Percentiles rank a stretch among this genome's conserved stretches.
phyloP scores from a whole-genome alignment of 2,888 invertebrate genomes.

The Gandaritis pyraliata region DNA sequence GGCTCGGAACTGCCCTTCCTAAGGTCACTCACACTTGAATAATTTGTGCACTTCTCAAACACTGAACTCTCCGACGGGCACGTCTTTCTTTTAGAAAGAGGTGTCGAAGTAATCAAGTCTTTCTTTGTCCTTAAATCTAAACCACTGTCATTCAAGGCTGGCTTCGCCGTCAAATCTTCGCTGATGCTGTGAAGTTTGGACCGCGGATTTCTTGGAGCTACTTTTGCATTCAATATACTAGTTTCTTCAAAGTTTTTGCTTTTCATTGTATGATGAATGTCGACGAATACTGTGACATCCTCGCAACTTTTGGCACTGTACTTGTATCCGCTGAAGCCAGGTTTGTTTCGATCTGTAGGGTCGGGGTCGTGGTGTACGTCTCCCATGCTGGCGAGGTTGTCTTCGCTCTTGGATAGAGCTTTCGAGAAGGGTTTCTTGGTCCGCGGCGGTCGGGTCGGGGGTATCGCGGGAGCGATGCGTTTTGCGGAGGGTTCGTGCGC shows the following conservation, averaged over 20 bases:
- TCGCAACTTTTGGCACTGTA: conserved; percentile 77
- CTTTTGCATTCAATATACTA: conserved; percentile 73
- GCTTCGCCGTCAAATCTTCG: conserved; percentile 58
- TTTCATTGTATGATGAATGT: conserved; percentile 65
- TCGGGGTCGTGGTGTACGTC: conserved; percentile 65
- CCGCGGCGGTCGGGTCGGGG: conserved; percentile 69
- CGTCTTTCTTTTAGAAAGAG: conserved; percentile 68
- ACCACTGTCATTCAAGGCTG: conserved; percentile 66
- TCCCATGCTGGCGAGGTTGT: conserved; percentile 69
- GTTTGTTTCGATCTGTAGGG: conserved; percentile 52
- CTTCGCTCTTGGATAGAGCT: conserved; percentile 72
- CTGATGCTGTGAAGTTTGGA: conserved; percentile 66
- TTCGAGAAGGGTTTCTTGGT: conserved; percentile 60
- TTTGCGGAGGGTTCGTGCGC: conserved; percentile 64
- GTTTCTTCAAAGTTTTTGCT: conserved; percentile 74
- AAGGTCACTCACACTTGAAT: conserved; percentile 63
- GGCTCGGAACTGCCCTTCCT: conserved; percentile 74
- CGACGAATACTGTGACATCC: conserved; percentile 72
- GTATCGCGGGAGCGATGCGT: conserved; percentile 53
- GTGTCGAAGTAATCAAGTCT: conserved; percentile 71
- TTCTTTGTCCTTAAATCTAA: conserved; percentile 60
- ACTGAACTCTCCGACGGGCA: conserved; percentile 65
- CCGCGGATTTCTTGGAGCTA: conserved; percentile 49
- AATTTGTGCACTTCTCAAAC: conserved; percentile 70
- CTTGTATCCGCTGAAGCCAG: conserved; percentile 61